These are phyloP conservation scores for Chelonus formosanus DNA, from an alignment of 2,888 invertebrate genomes.

Conservation along the genomic window DNA sequence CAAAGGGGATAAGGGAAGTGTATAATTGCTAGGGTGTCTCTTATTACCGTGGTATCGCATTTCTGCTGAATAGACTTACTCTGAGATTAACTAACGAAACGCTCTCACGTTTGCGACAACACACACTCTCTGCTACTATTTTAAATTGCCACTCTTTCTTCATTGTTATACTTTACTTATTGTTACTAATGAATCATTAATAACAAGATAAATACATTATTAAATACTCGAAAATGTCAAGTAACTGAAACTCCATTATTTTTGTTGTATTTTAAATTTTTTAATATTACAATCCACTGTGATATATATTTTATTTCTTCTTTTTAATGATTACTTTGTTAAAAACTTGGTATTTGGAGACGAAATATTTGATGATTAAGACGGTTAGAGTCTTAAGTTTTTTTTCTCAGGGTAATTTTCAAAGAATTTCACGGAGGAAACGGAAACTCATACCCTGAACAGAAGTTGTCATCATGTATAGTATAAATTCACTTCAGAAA, in stretches of 20 bases:
- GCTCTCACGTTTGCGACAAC: conserved; percentile 37
- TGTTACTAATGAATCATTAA: too few species aligned
- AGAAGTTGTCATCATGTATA: conserved; percentile 1
- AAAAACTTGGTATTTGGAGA: not conserved
- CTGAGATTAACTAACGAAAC: conserved; percentile 31
- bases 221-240: too few species aligned
- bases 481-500: conserved; percentile 10
- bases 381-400: too few species aligned
- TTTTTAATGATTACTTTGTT: not conserved
- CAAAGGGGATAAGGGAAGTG: conserved; percentile 30
- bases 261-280: too few species aligned
- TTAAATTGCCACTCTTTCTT: conserved; percentile 2
- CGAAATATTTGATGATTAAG: too few species aligned
- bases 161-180: not conserved
- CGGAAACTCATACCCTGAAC: conserved; percentile 21
- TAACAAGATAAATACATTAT: too few species aligned
- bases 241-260: too few species aligned
- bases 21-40: conserved; percentile 57
- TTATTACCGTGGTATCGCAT: conserved; percentile 59
- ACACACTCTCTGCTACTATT: conserved; percentile 8
- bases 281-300: too few species aligned
- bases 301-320: not conserved
- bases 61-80: conserved; percentile 48
- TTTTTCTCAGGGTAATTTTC: conserved; percentile 19
- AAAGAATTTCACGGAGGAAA: conserved; percentile 33